Base-by-base conservation (phyloP, 2,113 vertebrate species). In the Xenopus borealis region DNA sequence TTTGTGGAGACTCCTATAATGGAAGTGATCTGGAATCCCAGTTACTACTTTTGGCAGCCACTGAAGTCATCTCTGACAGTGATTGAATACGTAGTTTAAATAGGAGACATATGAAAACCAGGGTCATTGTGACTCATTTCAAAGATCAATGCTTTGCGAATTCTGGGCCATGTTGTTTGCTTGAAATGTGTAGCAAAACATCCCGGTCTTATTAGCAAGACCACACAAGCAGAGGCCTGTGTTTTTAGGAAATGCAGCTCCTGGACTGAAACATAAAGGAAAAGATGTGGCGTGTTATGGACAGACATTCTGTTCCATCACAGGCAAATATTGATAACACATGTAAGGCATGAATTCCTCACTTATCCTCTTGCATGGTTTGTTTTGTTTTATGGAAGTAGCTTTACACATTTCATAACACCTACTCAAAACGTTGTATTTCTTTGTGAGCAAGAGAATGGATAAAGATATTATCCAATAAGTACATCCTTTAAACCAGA, bases 291-390 rank as follows among this genome's bases (percentile, higher is more conserved):
- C 17, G 17, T 53, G 16, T 10, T 62, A 62, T 50, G 46, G 57
- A 75, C 44, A 62, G 44, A 69, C 66, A 63, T 40, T 44, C 5
- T 55, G 66, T 76, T 44, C 73, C 66, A 63, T 69, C 46, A 66
- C 23, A 62, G 19, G 50, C 10, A 18, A 40, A 75, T 63, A 76
- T 76, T 76, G 66, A 69, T 76, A 76, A 69, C 66, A 76, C 58
- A 63, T 76, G 73, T 45, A 44, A 7, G 20, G 16, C 44, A 10
- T 10, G 40, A 18, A 33, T 20, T 62, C 66, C 16, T 55, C 53
- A 16, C 40, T 16, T 17, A 44, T n/a, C 10, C 30, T 33, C 30
- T 33, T 33, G 4, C 17, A 45, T 66, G 65, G 52, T 50, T 17
- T 67, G 46, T 3, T 20, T 13, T 14, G 27, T n/a, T 20, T 9